phyloP scores from a whole-genome alignment of 2,888 invertebrate genomes.

The Platycnemis pennipes region DNA sequence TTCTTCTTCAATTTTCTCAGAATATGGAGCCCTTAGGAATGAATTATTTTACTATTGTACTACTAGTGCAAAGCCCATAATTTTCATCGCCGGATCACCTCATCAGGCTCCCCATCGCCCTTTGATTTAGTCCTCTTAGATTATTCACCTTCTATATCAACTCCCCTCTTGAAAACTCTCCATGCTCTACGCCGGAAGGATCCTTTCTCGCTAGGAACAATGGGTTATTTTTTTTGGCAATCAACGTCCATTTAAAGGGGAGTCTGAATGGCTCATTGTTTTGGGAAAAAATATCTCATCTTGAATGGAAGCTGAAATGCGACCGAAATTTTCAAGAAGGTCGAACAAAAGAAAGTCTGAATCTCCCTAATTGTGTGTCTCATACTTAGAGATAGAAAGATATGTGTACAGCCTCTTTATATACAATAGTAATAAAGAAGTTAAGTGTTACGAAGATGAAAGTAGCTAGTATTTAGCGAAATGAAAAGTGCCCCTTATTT shows the following conservation, averaged over 20 bases:
- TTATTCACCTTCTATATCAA: slow-evolving; percentile 46
- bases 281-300: neutral
- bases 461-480: too few species aligned
- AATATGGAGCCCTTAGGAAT: neutral
- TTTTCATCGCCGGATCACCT: neutral
- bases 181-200: neutral
- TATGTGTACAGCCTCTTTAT: too few species aligned
- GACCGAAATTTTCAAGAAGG: neutral
- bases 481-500: too few species aligned
- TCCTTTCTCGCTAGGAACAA: slow-evolving; percentile 17
- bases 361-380: neutral
- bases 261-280: slow-evolving; percentile 37
- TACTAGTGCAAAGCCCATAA: neutral
- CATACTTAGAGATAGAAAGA: neutral
- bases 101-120: neutral
- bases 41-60: neutral
- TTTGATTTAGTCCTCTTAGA: slow-evolving; percentile 30
- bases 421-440: too few species aligned
- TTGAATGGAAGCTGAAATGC: neutral
- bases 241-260: slow-evolving; percentile 35
- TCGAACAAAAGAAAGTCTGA: neutral
- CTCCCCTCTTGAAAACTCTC: neutral
- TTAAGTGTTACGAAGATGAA: too few species aligned
- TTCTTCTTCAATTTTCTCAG: neutral
- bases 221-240: slow-evolving; percentile 45